Evolutionary conservation across 2,113 vertebrate genomes (phyloP).

Genomic region (Triplophysa siluroides): DNA sequence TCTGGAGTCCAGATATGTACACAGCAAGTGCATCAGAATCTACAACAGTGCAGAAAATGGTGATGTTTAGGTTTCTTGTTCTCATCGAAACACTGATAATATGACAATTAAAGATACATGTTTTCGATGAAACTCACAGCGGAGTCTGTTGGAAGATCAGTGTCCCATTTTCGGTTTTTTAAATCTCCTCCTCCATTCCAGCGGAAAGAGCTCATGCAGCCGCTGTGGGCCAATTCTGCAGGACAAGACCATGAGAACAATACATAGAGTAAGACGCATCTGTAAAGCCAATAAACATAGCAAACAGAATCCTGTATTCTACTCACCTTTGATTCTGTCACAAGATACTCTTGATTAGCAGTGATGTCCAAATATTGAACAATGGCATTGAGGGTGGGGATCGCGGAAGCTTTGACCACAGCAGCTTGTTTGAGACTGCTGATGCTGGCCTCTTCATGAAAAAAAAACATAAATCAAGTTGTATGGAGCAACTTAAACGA

Average conservation of each 20-base stretch:
- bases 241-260: background rate
- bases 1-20: conserved; percentile 94
- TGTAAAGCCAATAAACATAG: too few species aligned
- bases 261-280: background rate
- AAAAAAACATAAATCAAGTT: background rate
- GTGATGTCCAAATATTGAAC: conserved; percentile 93
- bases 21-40: conserved; percentile 94
- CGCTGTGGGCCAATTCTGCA: conserved; percentile 92
- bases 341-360: conserved; percentile 93
- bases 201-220: conserved; percentile 95
- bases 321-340: conserved; percentile 89
- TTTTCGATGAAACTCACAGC: conserved; percentile 75
- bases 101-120: background rate
- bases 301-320: background rate
- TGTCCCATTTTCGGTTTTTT: conserved; percentile 95
- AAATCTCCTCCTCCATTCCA: conserved; percentile 93
- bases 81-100: background rate
- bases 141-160: conserved; percentile 90
- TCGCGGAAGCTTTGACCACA: conserved; percentile 86
- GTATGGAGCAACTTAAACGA: background rate
- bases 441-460: conserved; percentile 86
- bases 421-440: conserved; percentile 94
- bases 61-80: background rate
- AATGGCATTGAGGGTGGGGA: conserved; percentile 87
- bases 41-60: conserved; percentile 54